Evolutionary conservation across 1,140 invertebrate species (phyloP).

Genomic region (Ctenoplectra terminalis): DNA sequence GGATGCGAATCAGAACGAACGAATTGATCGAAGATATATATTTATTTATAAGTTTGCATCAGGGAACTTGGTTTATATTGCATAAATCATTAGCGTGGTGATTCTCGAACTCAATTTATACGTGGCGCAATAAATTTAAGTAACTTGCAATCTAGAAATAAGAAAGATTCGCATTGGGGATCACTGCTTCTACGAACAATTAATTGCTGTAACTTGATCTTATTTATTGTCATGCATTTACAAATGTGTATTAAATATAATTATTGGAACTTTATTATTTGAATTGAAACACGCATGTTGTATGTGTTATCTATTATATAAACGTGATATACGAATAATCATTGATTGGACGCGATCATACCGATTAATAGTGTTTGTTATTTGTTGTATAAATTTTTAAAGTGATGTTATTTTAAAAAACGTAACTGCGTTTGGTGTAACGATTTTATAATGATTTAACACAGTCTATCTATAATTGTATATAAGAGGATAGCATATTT

Average conservation of each 20-base stretch:
- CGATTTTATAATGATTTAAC: constrained; percentile 51
- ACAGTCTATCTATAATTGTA: constrained; percentile 53
- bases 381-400: constrained; percentile 32
- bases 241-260: not conserved
- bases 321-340: too few species aligned
- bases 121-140: too few species aligned
- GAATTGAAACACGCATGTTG: not conserved
- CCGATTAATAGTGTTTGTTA: not conserved
- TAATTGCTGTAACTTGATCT: not conserved
- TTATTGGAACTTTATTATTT: constrained; percentile 2
- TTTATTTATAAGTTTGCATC: constrained; percentile 15
- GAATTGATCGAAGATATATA: not conserved
- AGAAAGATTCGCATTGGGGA: not conserved
- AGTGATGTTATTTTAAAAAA: not conserved
- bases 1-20: not conserved
- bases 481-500: constrained; percentile 74
- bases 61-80: not conserved
- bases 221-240: not conserved
- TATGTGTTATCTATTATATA: not conserved
- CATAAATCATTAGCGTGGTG: not conserved
- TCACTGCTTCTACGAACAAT: not conserved
- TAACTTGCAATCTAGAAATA: not conserved
- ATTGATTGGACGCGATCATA: not conserved
- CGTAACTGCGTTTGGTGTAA: constrained; percentile 18
- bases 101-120: not conserved